Evolutionary conservation across 2,797 vertebrate species (phyloP).

Genomic region (Cyclopterus lumpus): DNA sequence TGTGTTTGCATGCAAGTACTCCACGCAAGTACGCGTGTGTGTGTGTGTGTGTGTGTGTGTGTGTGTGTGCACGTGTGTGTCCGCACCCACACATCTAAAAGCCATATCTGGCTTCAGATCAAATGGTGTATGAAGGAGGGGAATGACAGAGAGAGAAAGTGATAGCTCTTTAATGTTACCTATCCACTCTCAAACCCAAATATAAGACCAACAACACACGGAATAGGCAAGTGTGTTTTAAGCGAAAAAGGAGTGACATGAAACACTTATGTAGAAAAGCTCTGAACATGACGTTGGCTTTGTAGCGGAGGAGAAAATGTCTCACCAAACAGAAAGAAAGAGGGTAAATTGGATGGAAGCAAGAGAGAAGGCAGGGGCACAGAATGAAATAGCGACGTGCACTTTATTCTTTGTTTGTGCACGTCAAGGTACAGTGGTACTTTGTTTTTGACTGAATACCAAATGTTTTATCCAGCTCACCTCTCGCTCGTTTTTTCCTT

Average conservation of each 20-base stretch:
- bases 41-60: conserved; percentile 60
- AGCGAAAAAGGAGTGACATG: conserved; percentile 73
- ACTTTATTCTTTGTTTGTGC: conserved; percentile 66
- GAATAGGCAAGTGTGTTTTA: conserved; percentile 78
- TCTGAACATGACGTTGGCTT: conserved; percentile 79
- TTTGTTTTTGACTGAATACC: conserved; percentile 55
- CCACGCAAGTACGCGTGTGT: conserved; percentile 29
- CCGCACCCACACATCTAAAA: conserved; percentile 78
- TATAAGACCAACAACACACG: conserved; percentile 76
- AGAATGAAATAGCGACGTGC: conserved; percentile 52
- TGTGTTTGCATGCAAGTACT: conserved; percentile 48
- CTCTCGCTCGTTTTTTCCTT: conserved; percentile 25
- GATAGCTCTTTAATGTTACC: conserved; percentile 82
- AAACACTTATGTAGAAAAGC: conserved; percentile 81
- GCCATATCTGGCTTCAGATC: conserved; percentile 80
- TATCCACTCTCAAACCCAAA: conserved; percentile 82
- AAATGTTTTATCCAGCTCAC: conserved; percentile 41
- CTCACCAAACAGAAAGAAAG: conserved; percentile 62
- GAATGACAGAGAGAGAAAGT: conserved; percentile 77
- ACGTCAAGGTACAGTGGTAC: conserved; percentile 42
- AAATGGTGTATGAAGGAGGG: conserved; percentile 80
- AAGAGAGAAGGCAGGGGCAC: conserved; percentile 53
- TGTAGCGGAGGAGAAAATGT: conserved; percentile 66
- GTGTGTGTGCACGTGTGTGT: conserved; percentile 54
- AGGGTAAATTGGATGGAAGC: conserved; percentile 74